Percentiles rank a stretch among this genome's conserved stretches.
phyloP scores from a whole-genome alignment of 2,113 vertebrate species.

The Melanerpes formicivorus region DNA sequence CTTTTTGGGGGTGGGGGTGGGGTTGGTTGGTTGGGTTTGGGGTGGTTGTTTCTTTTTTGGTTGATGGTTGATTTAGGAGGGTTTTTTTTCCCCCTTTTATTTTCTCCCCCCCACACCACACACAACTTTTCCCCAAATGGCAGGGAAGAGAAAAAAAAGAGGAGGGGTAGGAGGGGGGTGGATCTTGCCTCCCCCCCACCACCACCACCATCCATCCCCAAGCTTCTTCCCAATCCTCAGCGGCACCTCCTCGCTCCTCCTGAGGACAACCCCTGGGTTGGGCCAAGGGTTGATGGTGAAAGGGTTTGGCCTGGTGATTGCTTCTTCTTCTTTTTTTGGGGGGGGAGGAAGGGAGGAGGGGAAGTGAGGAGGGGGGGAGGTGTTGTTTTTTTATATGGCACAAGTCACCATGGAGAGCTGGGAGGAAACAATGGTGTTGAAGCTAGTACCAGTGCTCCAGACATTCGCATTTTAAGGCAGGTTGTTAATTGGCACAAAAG shows the following conservation, averaged over 20 bases:
- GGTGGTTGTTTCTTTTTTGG: not conserved
- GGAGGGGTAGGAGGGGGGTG: not conserved
- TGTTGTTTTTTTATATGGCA: conserved; percentile 38
- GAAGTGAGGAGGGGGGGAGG: too few species aligned
- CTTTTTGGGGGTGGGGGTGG: not conserved
- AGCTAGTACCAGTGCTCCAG: conserved; percentile 78
- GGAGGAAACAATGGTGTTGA: conserved; percentile 55
- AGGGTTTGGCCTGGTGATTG: conserved; percentile 55
- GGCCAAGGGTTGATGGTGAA: not conserved
- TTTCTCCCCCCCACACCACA: not conserved
- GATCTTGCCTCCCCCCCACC: not conserved
- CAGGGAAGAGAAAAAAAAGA: not conserved
- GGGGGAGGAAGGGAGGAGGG: too few species aligned
- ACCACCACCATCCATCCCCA: not conserved
- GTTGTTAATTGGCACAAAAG: conserved; percentile 92
- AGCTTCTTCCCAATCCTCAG: not conserved
- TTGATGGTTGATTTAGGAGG: conserved; percentile 33
- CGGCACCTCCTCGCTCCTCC: not conserved
- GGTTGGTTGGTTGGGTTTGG: not conserved
- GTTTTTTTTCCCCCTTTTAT: not conserved
- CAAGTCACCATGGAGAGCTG: conserved; percentile 77
- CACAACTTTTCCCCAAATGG: not conserved
- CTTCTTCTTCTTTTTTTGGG: not conserved
- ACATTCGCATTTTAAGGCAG: conserved; percentile 89
- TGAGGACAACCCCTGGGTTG: not conserved